These are phyloP conservation scores for Napeogenes inachia DNA, from an alignment of 2,888 invertebrate species.

Conservation along the genomic window DNA sequence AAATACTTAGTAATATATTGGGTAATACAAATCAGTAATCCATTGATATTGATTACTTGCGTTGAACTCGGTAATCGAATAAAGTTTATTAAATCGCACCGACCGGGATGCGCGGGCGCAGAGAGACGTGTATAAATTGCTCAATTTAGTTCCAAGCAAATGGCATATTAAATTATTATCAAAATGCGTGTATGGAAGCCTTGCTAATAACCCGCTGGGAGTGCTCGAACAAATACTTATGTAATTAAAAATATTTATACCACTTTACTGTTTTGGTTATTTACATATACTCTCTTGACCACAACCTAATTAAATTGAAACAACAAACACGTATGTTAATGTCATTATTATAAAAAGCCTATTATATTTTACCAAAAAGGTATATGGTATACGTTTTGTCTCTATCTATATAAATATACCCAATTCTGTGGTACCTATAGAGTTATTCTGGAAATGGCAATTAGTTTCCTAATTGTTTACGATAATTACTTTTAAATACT, in stretches of 20 bases:
- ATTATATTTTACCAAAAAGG: too few relatives aligned
- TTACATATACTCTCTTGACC: not conserved
- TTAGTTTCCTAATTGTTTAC: constrained; percentile 5
- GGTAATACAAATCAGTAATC: constrained; percentile 1
- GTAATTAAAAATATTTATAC: constrained; percentile 30
- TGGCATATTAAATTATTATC: constrained; percentile 67
- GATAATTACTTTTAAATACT: constrained; percentile 15
- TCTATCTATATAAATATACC: too few relatives aligned
- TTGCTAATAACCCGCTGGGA: constrained; percentile 46
- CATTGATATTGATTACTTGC: constrained; percentile 44
- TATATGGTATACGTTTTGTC: not conserved
- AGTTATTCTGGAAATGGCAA: too few relatives aligned
- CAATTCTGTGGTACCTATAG: too few relatives aligned
- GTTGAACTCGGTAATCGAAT: constrained; percentile 39
- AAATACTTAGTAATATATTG: constrained; percentile 10
- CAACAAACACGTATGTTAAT: too few relatives aligned
- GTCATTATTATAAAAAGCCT: too few relatives aligned
- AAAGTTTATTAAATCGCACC: constrained; percentile 43
- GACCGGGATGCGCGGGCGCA: constrained; percentile 37
- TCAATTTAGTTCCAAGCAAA: constrained; percentile 66
- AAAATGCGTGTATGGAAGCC: constrained; percentile 45
- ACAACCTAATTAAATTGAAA: too few relatives aligned
- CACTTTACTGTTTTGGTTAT: constrained; percentile 16
- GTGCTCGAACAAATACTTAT: constrained; percentile 33
- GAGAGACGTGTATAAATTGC: constrained; percentile 64